Conservation (phyloP, 2,797 vertebrate genomes). For the Cynopterus sphinx region DNA sequence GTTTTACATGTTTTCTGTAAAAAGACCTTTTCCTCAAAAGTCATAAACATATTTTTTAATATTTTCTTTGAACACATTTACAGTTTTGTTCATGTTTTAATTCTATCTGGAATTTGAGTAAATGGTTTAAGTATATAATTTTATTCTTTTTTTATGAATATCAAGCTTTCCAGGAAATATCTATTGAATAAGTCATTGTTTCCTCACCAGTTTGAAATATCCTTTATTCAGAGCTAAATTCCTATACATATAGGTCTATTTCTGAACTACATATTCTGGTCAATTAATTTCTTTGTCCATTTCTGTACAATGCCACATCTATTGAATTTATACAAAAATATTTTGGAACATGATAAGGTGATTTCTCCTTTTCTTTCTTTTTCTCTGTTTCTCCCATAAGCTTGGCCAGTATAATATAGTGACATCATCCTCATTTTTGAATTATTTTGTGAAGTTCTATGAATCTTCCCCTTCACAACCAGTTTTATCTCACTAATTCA, state of each 20-base stretch:
- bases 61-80: background rate
- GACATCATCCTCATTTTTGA: background rate
- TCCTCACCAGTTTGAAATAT: background rate
- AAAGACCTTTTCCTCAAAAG: background rate
- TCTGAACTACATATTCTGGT: background rate
- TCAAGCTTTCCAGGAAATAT: background rate
- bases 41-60: background rate
- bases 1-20: background rate
- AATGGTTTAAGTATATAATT: background rate
- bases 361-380: background rate
- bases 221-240: background rate
- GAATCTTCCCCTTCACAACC: background rate
- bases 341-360: background rate
- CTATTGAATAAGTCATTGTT: background rate
- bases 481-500: background rate
- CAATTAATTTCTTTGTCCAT: background rate
- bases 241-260: background rate
- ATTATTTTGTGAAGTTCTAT: background rate
- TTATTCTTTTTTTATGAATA: background rate
- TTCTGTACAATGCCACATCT: background rate
- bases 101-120: background rate
- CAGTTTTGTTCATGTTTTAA: background rate
- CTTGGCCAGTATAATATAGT: background rate
- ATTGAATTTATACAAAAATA: background rate
- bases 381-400: background rate